These are phyloP conservation scores for Zygogramma bicolorata DNA, from an alignment of 2,888 invertebrate species.

Conservation along the genomic window DNA sequence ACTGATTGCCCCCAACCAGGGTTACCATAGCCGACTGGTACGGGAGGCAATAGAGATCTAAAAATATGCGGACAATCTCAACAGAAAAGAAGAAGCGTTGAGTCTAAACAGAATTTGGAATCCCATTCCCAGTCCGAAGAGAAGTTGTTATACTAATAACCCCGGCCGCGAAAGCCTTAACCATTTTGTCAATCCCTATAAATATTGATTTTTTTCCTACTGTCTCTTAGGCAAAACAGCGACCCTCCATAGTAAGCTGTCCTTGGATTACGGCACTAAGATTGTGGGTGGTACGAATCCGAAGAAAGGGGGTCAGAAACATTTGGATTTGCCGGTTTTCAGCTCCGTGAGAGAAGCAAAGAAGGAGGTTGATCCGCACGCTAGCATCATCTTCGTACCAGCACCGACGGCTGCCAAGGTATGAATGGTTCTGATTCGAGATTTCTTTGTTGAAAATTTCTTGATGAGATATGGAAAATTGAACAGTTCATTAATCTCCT, in stretches of 20 bases:
- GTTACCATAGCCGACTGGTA: no score
- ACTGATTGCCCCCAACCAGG: no score
- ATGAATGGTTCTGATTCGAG: conserved; percentile 51
- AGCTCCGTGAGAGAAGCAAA: conserved; percentile 75
- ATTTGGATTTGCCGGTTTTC: conserved; percentile 80
- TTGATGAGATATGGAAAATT: no score
- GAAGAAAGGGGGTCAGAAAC: conserved; percentile 85
- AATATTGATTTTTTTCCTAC: not conserved
- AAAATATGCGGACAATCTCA: no score
- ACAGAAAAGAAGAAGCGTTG: no score
- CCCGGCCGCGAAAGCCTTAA: no score
- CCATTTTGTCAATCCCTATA: no score
- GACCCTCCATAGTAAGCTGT: conserved; percentile 77
- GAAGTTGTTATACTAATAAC: no score
- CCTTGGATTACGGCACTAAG: conserved; percentile 84
- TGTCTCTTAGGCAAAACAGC: conserved; percentile 80
- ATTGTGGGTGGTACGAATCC: conserved; percentile 85
- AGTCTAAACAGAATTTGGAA: no score
- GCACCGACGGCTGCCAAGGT: conserved; percentile 79
- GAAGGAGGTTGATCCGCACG: conserved; percentile 76
- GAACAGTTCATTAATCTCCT: no score
- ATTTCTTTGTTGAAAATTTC: not conserved
- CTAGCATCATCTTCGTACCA: conserved; percentile 84
- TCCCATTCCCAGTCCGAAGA: no score
- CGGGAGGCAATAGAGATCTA: no score